Evolutionary conservation across 2,113 vertebrate species (phyloP).

Genomic region (Pituophis catenifer): DNA sequence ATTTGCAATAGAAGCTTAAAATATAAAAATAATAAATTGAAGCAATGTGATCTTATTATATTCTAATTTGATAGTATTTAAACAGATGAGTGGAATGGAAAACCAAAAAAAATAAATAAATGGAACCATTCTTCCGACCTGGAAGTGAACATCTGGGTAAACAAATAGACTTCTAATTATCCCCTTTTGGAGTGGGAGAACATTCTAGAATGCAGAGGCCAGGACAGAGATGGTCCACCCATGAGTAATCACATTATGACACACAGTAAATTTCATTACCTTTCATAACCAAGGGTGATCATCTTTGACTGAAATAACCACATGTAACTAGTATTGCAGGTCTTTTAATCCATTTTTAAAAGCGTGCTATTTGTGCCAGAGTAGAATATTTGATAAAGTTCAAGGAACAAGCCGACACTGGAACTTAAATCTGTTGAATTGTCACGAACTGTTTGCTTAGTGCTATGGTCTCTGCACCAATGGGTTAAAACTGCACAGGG

Average conservation of each 20-base stretch:
- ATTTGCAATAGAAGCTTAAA: background rate
- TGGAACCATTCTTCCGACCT: background rate
- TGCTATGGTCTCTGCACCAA: background rate
- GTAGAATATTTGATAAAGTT: background rate
- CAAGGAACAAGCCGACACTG: background rate
- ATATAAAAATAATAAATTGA: background rate
- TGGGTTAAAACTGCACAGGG: background rate
- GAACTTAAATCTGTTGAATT: background rate
- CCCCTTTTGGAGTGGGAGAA: background rate
- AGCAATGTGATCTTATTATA: background rate
- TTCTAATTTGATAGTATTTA: background rate
- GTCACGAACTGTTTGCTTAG: background rate
- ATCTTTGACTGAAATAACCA: background rate
- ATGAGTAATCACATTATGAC: background rate
- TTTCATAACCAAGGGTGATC: background rate
- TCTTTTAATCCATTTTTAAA: background rate
- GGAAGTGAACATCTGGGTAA: background rate
- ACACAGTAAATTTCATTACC: background rate
- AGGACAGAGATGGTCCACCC: background rate
- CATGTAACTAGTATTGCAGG: background rate
- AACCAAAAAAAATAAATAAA: background rate
- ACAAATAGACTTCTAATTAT: background rate
- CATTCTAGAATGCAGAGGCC: background rate
- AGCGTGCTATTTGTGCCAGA: background rate
- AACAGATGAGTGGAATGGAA: background rate